Evolutionary conservation across 2,888 invertebrate genomes (phyloP).

Genomic region (Ferdinandea cuprea): DNA sequence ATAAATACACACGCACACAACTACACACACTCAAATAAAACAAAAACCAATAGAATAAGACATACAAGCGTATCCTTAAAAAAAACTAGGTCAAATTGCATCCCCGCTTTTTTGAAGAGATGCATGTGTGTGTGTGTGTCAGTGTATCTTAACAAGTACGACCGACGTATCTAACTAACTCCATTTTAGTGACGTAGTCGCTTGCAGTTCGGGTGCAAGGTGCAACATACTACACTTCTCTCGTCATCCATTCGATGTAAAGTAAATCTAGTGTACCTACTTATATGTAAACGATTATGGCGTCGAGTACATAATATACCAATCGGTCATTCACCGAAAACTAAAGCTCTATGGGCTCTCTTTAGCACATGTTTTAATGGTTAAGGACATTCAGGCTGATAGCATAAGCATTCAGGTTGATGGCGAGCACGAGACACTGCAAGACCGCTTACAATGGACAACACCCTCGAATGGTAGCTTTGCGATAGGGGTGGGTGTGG

Average conservation of each 20-base stretch:
- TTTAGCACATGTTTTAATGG: slow-evolving; percentile 4
- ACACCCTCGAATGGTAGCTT: too few species aligned
- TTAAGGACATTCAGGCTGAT: slow-evolving; percentile 34
- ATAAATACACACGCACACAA: slow-evolving; percentile 60
- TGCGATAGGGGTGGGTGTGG: background rate
- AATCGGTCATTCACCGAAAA: slow-evolving; percentile 69
- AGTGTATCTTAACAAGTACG: slow-evolving; percentile 33
- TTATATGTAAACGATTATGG: slow-evolving; percentile 56
- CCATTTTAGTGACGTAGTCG: slow-evolving; percentile 56
- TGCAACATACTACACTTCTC: slow-evolving; percentile 55
- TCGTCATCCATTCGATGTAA: slow-evolving; percentile 41
- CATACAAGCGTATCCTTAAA: slow-evolving; percentile 45
- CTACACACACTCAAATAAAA: background rate
- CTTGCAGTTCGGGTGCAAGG: slow-evolving; percentile 56
- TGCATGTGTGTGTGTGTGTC: slow-evolving; percentile 16
- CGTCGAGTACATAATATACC: slow-evolving; percentile 56
- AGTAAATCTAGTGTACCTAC: slow-evolving; percentile 52
- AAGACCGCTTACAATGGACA: slow-evolving; percentile 27
- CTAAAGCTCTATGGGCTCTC: slow-evolving; percentile 41
- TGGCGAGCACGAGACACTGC: background rate
- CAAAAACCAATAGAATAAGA: too few species aligned
- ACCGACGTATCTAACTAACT: too few species aligned
- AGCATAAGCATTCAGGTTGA: slow-evolving; percentile 15
- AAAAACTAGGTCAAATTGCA: slow-evolving; percentile 72
- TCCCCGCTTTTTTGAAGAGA: slow-evolving; percentile 29